Evolutionary conservation across 2,888 invertebrate species (phyloP).

Genomic region (Catocala nupta): DNA sequence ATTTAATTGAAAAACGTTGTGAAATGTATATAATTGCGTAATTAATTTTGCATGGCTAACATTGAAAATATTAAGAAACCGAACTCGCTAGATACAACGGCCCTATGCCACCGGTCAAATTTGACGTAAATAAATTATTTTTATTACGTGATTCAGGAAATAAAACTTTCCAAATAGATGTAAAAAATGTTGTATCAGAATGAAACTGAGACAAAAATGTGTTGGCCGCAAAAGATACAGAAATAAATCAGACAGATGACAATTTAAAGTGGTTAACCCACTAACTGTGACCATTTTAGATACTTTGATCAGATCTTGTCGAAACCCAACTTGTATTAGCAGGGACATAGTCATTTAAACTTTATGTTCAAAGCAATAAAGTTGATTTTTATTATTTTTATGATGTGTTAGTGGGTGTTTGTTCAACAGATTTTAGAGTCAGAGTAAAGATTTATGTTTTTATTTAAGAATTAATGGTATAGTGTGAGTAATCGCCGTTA

Average conservation of each 20-base stretch:
- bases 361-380: slow-evolving; percentile 52
- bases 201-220: slow-evolving; percentile 78
- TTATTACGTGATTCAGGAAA: slow-evolving; percentile 55
- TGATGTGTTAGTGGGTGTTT: slow-evolving; percentile 79
- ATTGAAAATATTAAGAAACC: background rate
- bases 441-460: slow-evolving; percentile 84
- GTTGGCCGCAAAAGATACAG: slow-evolving; percentile 84
- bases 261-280: slow-evolving; percentile 88
- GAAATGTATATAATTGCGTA: too few species aligned
- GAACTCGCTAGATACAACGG: slow-evolving; percentile 20
- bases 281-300: slow-evolving; percentile 88
- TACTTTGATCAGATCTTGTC: slow-evolving; percentile 86
- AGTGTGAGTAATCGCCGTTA: slow-evolving; percentile 83
- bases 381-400: slow-evolving; percentile 62
- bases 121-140: slow-evolving; percentile 46
- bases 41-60: too few species aligned
- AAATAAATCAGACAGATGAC: slow-evolving; percentile 88
- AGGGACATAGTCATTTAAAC: slow-evolving; percentile 55
- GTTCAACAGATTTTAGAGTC: slow-evolving; percentile 80
- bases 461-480: slow-evolving; percentile 83
- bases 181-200: slow-evolving; percentile 56
- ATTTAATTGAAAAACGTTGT: too few species aligned
- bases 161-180: slow-evolving; percentile 57
- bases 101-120: slow-evolving; percentile 28
- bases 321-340: slow-evolving; percentile 72